Base-by-base conservation (phyloP, 2,888 invertebrate species). In the Troides helena region DNA sequence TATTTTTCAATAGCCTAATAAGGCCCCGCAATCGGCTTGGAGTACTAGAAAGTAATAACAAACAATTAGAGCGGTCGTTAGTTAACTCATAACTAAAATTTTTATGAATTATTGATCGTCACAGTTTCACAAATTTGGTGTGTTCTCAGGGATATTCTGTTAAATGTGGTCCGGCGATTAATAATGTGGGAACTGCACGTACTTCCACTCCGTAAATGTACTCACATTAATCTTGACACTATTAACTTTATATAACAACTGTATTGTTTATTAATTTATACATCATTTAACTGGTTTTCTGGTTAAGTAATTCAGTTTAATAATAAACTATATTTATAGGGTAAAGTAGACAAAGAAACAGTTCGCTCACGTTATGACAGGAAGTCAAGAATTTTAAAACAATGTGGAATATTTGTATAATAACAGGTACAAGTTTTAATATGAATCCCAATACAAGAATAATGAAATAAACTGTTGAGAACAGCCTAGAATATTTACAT, bases 1-100 rank as follows among this genome's bases (percentile, higher is more conserved):
- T 23, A 67, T 56, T 67, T 67, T 67, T 53, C 39, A 67, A 62
- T 58, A 59, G 21, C 62, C 36, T 18, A 58, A 63, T n/a, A 63
- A 63, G 36, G 68, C 50, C 58, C 36, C n/a, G 63, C 57, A 25
- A 57, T 59, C 50, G 57, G 59, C 46, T 36, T 50, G 46, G 53
- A 68, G 39, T 36, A 23, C 62, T 46, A 59, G 36, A 46, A 18
- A 50, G 61, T 62, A 39, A 65, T 62, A 65, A 59, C 59, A 63
- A 59, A 59, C 39, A 46, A 25, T 62, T 50, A 21, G 46, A 21
- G 25, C 30, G 43, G 46, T 62, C 53, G 62, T 53, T 57, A 61
- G 68, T 66, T 46, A 66, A 62, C 57, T 30, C 58, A 39, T 69
- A 62, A 62, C 69, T 58, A 7, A 64, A 43, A 67, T 70, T 63